Conservation (phyloP, 2,797 vertebrate species). For the Rhyacichthys aspro region DNA sequence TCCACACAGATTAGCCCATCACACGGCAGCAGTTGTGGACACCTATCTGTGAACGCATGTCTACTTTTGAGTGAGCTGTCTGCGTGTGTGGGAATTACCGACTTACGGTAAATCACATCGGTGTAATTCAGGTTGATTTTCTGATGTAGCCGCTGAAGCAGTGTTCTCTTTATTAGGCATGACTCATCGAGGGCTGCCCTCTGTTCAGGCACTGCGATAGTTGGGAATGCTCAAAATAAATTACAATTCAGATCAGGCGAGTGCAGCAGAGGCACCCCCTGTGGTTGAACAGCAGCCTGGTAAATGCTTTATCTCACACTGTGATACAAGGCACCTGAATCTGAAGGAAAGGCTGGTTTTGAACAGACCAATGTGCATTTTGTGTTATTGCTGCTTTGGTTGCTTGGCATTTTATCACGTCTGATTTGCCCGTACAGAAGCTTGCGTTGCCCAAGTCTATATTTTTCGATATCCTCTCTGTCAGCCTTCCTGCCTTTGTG, state of each 20-base stretch:
- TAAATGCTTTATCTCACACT: constrained; percentile 68
- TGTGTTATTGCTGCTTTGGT: constrained; percentile 26
- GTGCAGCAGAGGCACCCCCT: constrained; percentile 60
- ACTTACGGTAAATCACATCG: constrained; percentile 60
- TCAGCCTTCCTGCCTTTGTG: constrained; percentile 62
- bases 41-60: constrained; percentile 17
- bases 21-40: constrained; percentile 34
- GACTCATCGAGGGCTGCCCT: constrained; percentile 67
- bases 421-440: constrained; percentile 57
- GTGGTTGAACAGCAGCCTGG: constrained; percentile 59
- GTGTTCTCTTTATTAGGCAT: constrained; percentile 54
- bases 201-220: constrained; percentile 50
- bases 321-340: constrained; percentile 49
- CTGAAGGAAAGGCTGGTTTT: constrained; percentile 45
- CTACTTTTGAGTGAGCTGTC: constrained; percentile 22
- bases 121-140: constrained; percentile 66
- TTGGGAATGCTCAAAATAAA: constrained; percentile 50
- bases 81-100: constrained; percentile 60
- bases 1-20: constrained; percentile 66
- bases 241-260: constrained; percentile 66
- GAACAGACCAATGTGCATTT: constrained; percentile 48
- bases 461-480: constrained; percentile 56
- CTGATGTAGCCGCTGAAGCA: constrained; percentile 49
- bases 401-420: constrained; percentile 42
- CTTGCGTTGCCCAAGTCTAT: constrained; percentile 54